Base-by-base conservation (phyloP, 2,888 invertebrate species). In the Cerastis rubricosa region DNA sequence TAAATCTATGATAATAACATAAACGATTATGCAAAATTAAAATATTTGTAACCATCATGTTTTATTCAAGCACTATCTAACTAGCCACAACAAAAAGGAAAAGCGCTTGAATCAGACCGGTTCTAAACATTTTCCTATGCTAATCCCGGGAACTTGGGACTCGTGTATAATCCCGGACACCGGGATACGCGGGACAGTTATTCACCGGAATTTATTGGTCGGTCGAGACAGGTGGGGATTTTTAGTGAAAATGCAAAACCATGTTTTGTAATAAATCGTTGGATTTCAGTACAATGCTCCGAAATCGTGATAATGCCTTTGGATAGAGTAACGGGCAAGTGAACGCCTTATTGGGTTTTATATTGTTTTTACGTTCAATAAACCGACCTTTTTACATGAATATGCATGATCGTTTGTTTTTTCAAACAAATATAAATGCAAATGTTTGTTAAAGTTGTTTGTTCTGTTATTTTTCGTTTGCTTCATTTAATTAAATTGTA, bases 381-480 rank as follows among this genome's bases (percentile, higher is more conserved):
- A 82, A 82, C 85, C 75, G 76, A 85, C 83, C 82, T 74, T 78
- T 87, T 66, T 47, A 47, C 68, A 87, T 87, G 85, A 85, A 85
- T 87, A 85, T 83, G 86, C 78, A 80, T 80, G 86, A 80, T 70
- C 86, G 80, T 85, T 83, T 84, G 79, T 85, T 81, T 81, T 75
- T 83, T 72, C 71, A 83, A 84, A 86, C 74, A 71, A 72, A 78
- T 78, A 49, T 80, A 79, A 73, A 83, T 86, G 86, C 83, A 83
- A 83, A 84, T 86, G 65, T 86, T 64, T 72, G 66, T 78, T 78
- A 65, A 49, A 86, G 68, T 64, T 82, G 76, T 71, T 63, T 68
- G 74, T 66, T 83, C 59, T 51, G 66, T 61, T 85, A 76, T 65
- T 71, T 66, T 74, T 63, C 40, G 69, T 72, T 74, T 63, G 68